phyloP scores from a whole-genome alignment of 2,113 vertebrate genomes.

The Dunckerocampus dactyliophorus region DNA sequence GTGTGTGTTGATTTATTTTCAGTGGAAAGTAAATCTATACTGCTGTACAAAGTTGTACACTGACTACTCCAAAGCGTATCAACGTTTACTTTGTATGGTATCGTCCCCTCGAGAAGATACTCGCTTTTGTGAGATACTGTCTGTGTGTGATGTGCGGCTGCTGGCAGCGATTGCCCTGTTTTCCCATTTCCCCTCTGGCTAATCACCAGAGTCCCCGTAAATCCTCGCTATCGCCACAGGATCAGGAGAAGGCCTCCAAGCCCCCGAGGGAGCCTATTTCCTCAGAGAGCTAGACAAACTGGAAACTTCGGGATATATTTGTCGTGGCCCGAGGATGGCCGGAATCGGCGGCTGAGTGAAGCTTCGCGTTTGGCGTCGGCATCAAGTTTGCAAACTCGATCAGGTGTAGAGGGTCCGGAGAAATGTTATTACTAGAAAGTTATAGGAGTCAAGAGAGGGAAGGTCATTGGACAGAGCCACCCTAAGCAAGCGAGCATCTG shows the following conservation, averaged over 20 bases:
- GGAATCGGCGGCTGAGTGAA: background rate
- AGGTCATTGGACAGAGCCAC: slow-evolving; percentile 19
- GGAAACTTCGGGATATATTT: slow-evolving; percentile 61
- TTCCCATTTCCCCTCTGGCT: slow-evolving; percentile 70
- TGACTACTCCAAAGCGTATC: no score
- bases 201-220: slow-evolving; percentile 71
- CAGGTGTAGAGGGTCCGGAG: slow-evolving; percentile 9
- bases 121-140: background rate
- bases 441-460: slow-evolving; percentile 20
- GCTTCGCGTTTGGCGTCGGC: no score
- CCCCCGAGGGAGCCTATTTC: slow-evolving; percentile 60
- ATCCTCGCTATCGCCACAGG: slow-evolving; percentile 66
- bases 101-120: no score
- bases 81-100: no score
- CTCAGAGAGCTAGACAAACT: slow-evolving; percentile 60
- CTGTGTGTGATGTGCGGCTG: slow-evolving; percentile 41
- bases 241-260: slow-evolving; percentile 63
- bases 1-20: no score
- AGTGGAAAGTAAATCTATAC: no score
- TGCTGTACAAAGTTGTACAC: no score
- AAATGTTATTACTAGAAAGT: slow-evolving; percentile 23
- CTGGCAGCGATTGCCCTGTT: slow-evolving; percentile 62
- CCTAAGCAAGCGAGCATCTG: no score
- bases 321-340: slow-evolving; percentile 48
- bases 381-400: slow-evolving; percentile 5